Evolutionary conservation across 2,113 vertebrate species (phyloP), one percentile per base, ranked within the genome.

Genomic region (Saguinus midas): DNA sequence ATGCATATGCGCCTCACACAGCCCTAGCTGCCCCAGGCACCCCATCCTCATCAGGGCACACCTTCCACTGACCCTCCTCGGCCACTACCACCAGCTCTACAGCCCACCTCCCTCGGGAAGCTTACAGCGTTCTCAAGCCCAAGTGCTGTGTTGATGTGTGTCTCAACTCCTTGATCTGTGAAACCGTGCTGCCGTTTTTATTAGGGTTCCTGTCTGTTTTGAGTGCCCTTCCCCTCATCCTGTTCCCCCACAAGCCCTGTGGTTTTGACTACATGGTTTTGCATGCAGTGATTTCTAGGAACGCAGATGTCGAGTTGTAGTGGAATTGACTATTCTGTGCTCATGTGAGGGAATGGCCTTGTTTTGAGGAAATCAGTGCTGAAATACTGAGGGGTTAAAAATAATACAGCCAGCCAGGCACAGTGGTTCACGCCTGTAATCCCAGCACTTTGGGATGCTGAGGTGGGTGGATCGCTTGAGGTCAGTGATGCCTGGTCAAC

Each of bases 311-410:
- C 8, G 6, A 21, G 25, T 29, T 64, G 29, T 8, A 13, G 32
- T 7, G 0, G 21, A 21, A 18, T 18, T 5, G 17, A 37, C 5
- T 2, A 2, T 25, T 2, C 73, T 37, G 40, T 21, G 50, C 32
- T 48, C 2, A 11, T 68, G 10, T 9, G 2, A 35, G 48, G 61
- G 18, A 10, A 50, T 18, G 43, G 14, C 12, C 72, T 55, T 45
- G 70, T n/a, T 37, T 43, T 3, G 6, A 48, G 29, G 18, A 43
- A 48, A 25, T 45, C 7, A 0, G 13, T 0, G 5, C 17, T 23
- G 32, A 70, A 18, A 37, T 58, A 18, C 21, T 43, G 6, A 78
- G 37, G 23, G 57, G 27, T 43, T 76, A 10, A 68, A 66, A 76
- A 43, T 13, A 6, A 25, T 29, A 6, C 12, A 13, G 27, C 27